A percentile compares a stretch with the other conserved stretches of the same genome.
Conservation (phyloP, 1,140 invertebrate genomes). For the Centruroides vittatus region DNA sequence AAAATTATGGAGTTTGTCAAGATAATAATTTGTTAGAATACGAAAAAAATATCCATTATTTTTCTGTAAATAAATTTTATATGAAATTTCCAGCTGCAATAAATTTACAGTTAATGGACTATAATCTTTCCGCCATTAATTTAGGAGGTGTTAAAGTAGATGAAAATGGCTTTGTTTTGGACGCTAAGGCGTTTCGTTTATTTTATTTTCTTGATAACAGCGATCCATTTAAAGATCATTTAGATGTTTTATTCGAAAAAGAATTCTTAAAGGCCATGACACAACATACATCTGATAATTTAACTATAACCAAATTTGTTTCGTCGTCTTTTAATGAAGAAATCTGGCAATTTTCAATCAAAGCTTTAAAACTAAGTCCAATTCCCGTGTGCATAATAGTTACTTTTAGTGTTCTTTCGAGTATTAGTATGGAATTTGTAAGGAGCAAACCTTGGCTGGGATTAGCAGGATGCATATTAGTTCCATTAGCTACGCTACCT, state of each 20-base stretch:
- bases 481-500: slow-evolving; percentile 68
- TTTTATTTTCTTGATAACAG: slow-evolving; percentile 63
- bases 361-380: slow-evolving; percentile 71
- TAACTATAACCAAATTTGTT: slow-evolving; percentile 63
- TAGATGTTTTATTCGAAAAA: slow-evolving; percentile 74
- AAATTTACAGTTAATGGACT: slow-evolving; percentile 67
- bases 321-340: slow-evolving; percentile 48
- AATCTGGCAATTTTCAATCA: slow-evolving; percentile 55
- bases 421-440: slow-evolving; percentile 68
- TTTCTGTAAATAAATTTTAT: slow-evolving; percentile 52
- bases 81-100: slow-evolving; percentile 75
- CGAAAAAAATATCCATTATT: slow-evolving; percentile 58
- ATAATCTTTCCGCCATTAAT: slow-evolving; percentile 66
- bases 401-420: slow-evolving; percentile 45
- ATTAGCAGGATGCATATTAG: slow-evolving; percentile 76
- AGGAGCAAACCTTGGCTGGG: slow-evolving; percentile 80
- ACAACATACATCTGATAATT: slow-evolving; percentile 60
- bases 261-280: slow-evolving; percentile 58
- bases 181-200: slow-evolving; percentile 63
- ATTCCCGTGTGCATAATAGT: slow-evolving; percentile 75
- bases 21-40: slow-evolving; percentile 69
- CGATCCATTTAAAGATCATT: slow-evolving; percentile 55
- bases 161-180: slow-evolving; percentile 51
- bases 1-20: slow-evolving; percentile 65
- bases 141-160: slow-evolving; percentile 62